Conservation (phyloP, 1,140 invertebrate genomes). For the Homalodisca vitripennis region DNA sequence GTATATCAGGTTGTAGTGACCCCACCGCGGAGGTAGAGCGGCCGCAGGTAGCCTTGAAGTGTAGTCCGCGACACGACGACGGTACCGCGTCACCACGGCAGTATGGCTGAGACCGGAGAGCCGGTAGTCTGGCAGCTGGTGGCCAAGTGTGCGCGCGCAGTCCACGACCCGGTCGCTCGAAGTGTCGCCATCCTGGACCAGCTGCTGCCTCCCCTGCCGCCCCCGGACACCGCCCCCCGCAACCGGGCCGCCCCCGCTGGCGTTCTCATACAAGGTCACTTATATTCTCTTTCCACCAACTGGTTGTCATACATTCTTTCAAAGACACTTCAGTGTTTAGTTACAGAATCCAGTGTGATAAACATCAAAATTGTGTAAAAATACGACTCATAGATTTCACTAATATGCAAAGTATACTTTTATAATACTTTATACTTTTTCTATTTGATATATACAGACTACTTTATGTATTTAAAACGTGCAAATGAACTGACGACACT, state of each 20-base stretch:
- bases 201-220: constrained; percentile 46
- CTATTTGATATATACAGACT: too few relatives aligned
- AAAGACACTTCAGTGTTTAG: too few relatives aligned
- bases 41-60: not conserved
- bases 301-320: too few relatives aligned
- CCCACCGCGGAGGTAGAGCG: not conserved
- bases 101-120: not conserved
- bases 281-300: too few relatives aligned
- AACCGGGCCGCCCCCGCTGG: not conserved
- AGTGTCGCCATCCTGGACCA: constrained; percentile 54
- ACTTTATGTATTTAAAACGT: too few relatives aligned
- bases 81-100: not conserved
- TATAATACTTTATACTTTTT: too few relatives aligned
- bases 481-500: too few relatives aligned
- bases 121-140: constrained; percentile 29
- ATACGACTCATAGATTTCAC: too few relatives aligned
- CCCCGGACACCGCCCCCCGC: not conserved
- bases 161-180: constrained; percentile 39
- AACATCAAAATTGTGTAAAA: too few relatives aligned
- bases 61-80: not conserved
- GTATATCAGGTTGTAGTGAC: not conserved
- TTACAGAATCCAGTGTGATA: too few relatives aligned
- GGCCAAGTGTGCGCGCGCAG: constrained; percentile 28
- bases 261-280: constrained; percentile 1
- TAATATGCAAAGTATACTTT: too few relatives aligned